phyloP scores from a whole-genome alignment of 2,113 vertebrate species.

The Bostrychus sinensis region DNA sequence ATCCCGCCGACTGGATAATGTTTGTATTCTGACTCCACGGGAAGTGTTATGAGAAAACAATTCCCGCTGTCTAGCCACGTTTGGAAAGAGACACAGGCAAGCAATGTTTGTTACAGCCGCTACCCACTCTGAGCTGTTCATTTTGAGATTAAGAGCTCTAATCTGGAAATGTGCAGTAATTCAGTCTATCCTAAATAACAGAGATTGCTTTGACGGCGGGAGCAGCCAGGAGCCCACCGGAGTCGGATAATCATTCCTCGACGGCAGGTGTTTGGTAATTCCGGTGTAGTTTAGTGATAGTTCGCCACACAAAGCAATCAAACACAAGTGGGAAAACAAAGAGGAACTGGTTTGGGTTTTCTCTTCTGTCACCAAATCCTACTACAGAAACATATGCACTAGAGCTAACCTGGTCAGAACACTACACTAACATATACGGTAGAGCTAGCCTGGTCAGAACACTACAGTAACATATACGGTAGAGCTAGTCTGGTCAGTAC shows the following conservation, averaged over 20 bases:
- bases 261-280: background rate
- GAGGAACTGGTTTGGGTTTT: too few relatives aligned
- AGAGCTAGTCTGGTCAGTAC: too few relatives aligned
- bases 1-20: background rate
- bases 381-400: too few relatives aligned
- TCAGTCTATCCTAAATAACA: background rate
- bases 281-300: too few relatives aligned
- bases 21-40: constrained; percentile 1
- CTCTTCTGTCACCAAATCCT: too few relatives aligned
- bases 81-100: background rate
- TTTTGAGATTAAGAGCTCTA: background rate
- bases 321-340: too few relatives aligned
- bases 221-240: background rate
- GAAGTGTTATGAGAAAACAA: constrained; percentile 3
- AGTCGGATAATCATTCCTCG: background rate
- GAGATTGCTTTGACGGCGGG: background rate
- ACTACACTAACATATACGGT: too few relatives aligned
- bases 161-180: constrained; percentile 4
- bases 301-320: too few relatives aligned
- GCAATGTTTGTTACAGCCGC: background rate
- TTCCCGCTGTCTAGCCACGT: background rate
- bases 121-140: background rate
- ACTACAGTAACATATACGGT: too few relatives aligned
- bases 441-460: too few relatives aligned
- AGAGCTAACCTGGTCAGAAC: too few relatives aligned